A percentile compares a stretch with the other conserved stretches of the same genome.
phyloP scores from a whole-genome alignment of 2,888 invertebrate species.

The Agrenia bidenticulata region DNA sequence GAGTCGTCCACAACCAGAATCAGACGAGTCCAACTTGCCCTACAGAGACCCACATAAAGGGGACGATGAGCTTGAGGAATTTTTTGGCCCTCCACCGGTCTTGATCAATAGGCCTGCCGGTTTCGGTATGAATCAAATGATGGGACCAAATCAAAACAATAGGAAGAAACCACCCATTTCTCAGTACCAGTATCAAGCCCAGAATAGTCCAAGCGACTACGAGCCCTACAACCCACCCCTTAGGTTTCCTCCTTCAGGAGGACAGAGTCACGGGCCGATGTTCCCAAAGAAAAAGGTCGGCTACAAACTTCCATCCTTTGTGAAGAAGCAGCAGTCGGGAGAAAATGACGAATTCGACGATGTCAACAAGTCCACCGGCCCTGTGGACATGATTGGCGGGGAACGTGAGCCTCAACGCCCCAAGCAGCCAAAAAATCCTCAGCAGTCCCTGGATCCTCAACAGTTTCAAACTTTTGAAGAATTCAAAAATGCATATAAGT shows the following conservation, averaged over 20 bases:
- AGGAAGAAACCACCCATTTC: background rate
- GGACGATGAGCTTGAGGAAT: constrained; percentile 42
- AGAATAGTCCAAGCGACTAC: background rate
- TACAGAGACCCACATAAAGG: constrained; percentile 33
- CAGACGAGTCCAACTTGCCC: background rate
- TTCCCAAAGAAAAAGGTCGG: constrained; percentile 15
- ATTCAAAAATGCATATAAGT: background rate
- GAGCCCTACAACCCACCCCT: constrained; percentile 23
- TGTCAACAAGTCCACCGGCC: constrained; percentile 12
- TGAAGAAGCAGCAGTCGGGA: background rate
- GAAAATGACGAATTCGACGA: constrained; percentile 19
- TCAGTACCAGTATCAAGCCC: background rate
- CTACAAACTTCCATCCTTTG: constrained; percentile 4
- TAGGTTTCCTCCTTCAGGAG: background rate
- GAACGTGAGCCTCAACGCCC: constrained; percentile 7
- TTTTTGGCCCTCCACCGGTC: constrained; percentile 33
- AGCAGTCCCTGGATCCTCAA: background rate
- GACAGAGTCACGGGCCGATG: background rate
- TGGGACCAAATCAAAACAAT: background rate
- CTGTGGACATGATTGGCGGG: background rate
- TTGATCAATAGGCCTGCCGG: constrained; percentile 17
- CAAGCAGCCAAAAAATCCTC: background rate
- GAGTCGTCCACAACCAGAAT: background rate
- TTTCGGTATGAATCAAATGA: constrained; percentile 4
- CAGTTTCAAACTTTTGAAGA: background rate